Base-by-base conservation (phyloP, 2,113 vertebrate species). In the Lasiurus borealis region DNA sequence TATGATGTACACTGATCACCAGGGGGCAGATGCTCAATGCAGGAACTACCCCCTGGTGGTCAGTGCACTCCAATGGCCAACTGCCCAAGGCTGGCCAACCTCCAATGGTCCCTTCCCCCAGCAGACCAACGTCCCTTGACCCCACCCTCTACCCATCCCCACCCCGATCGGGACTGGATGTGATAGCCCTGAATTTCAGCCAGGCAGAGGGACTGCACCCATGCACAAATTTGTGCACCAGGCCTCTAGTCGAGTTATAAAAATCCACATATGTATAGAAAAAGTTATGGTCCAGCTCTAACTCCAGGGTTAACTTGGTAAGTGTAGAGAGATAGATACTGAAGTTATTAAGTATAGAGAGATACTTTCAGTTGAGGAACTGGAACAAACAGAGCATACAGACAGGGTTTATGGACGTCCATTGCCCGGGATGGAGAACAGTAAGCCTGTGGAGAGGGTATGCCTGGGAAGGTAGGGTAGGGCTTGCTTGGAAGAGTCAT, bases 71-170 rank as follows among this genome's bases (percentile, higher is more conserved):
- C 23, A 23, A 62, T 4, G 1, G 59, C 23, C 59, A 62, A 62
- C 25, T 10, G 25, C 9, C 59, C 59, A 11, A 50, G 50, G 50
- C 50, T 50, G 19, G 54, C 19, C 54, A 57, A 57, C 18, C 54
- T 57, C 57, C 57, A 21, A 25, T 54, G 16, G 52, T 54, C 1
- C 16, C 52, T 54, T 54, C 52, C 16, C 52, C 52, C 15, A 3
- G 52, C 52, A 2, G 16, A 54, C 21, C 57, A 59, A 59, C 21
- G 21, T 59, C 57, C 57, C 23, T 1, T 16, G 21, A 8, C 18
- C 57, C 8, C 9, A 10, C 57, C 8, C 23, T 23, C 23, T 62
- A 10, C 9, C 21, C 4, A 0, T 0, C 59, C 23, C 23, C 3
- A 1, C 8, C 57, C 57, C 3, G 1, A 25, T 59, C 8, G 23